Percentiles rank a stretch among this genome's conserved stretches.
Conservation (phyloP, 2,113 vertebrate genomes). For the Myotis brandtii region DNA sequence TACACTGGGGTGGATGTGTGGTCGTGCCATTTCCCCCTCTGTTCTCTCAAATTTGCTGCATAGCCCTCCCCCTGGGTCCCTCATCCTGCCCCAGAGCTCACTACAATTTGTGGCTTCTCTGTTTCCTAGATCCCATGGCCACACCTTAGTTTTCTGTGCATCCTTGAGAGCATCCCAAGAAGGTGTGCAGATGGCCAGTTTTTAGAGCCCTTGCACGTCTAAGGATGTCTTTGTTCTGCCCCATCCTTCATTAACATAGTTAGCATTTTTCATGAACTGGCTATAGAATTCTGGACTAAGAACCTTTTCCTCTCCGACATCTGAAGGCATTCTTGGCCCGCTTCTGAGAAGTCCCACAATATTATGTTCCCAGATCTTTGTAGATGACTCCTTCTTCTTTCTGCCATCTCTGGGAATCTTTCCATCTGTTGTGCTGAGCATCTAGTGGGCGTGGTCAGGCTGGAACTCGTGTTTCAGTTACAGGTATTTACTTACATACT, state of each 20-base stretch:
- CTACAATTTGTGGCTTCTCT: fast-evolving
- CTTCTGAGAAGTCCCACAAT: too few species aligned
- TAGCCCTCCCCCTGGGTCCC: not conserved
- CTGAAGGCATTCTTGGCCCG: not conserved
- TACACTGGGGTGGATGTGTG: not conserved
- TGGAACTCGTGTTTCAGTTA: not conserved
- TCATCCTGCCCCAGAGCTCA: not conserved
- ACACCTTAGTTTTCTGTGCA: not conserved
- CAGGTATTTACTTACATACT: not conserved
- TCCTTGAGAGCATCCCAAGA: not conserved
- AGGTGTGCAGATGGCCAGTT: not conserved
- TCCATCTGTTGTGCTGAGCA: not conserved
- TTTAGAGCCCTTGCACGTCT: not conserved
- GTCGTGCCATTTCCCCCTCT: not conserved
- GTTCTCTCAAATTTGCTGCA: not conserved
- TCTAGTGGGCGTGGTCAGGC: not conserved
- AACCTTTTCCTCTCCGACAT: not conserved
- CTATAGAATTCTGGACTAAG: not conserved
- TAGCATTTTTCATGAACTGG: not conserved
- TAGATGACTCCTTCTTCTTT: too few species aligned
- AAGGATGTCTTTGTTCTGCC: not conserved
- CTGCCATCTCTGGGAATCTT: not conserved
- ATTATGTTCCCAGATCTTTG: too few species aligned
- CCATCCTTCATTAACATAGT: not conserved
- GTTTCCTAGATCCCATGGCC: not conserved